These are phyloP conservation scores for Eriocheir sinensis DNA, from an alignment of 1,140 invertebrate species.

Conservation along the genomic window DNA sequence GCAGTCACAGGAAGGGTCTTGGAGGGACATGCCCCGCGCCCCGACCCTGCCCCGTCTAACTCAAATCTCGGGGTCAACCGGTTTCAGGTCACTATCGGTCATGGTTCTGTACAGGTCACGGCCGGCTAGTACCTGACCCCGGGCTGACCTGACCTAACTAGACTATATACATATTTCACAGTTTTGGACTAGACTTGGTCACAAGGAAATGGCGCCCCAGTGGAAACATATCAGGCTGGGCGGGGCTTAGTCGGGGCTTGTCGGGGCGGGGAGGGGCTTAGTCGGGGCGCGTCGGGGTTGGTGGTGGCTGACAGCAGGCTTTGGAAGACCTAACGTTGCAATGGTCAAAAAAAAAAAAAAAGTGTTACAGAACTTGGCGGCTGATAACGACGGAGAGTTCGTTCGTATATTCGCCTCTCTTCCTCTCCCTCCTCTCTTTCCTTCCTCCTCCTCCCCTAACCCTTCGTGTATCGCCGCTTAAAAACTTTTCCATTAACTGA, in stretches of 20 bases:
- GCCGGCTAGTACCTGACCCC: not conserved
- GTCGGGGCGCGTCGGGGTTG: not conserved
- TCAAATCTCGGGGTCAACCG: too few relatives aligned
- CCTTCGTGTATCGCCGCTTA: constrained; percentile 19
- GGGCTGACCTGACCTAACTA: not conserved
- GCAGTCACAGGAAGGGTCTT: not conserved
- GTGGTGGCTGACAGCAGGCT: not conserved
- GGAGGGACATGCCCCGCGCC: not conserved
- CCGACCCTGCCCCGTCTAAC: not conserved
- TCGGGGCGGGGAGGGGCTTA: not conserved
- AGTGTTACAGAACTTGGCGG: not conserved
- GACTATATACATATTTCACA: not conserved
- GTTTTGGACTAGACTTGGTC: constrained; percentile 11
- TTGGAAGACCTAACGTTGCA: constrained; percentile 13
- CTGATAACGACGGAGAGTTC: not conserved
- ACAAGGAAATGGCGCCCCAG: not conserved
- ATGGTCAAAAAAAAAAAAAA: not conserved
- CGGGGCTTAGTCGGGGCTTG: not conserved
- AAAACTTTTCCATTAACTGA: not conserved
- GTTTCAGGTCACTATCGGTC: not conserved
- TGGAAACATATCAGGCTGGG: not conserved
- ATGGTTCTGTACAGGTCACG: not conserved
- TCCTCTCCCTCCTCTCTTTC: not conserved
- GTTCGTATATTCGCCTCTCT: too few relatives aligned
- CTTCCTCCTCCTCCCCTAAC: not conserved